phyloP scores from a whole-genome alignment of 2,113 vertebrate genomes.

The Zapus hudsonius region DNA sequence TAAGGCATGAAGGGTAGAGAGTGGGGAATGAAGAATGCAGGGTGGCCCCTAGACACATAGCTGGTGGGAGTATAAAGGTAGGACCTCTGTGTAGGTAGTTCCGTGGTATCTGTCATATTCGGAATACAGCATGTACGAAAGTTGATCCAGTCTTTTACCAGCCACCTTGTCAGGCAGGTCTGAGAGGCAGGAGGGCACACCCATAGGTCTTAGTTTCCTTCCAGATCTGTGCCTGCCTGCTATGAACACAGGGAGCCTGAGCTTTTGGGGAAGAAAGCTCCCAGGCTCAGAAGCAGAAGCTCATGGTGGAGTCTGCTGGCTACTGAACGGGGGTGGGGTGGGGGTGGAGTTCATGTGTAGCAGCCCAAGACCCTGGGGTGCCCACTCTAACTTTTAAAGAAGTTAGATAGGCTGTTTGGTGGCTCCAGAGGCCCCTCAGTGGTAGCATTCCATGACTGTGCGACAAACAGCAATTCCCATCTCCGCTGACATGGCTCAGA shows the following conservation, averaged over 20 bases:
- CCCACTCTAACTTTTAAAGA: neutral
- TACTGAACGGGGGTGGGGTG: neutral
- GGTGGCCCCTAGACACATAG: neutral
- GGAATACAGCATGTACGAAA: neutral
- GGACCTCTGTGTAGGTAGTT: neutral
- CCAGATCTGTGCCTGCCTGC: neutral
- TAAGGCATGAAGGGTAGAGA: neutral
- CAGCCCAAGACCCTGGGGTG: too few relatives aligned
- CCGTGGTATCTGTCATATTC: neutral
- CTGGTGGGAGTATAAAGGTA: neutral
- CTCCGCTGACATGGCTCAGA: conserved; percentile 29
- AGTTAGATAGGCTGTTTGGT: neutral
- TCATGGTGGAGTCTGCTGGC: neutral
- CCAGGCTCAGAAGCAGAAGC: neutral
- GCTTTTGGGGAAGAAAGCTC: neutral
- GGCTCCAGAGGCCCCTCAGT: neutral
- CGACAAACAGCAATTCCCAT: conserved; percentile 21
- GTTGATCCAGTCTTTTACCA: neutral
- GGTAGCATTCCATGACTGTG: neutral
- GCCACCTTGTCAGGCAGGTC: neutral
- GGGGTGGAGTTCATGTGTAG: too few relatives aligned
- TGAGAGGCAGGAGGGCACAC: neutral
- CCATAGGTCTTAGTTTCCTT: neutral
- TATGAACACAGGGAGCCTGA: neutral
- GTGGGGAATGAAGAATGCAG: neutral